Evolutionary conservation across 92 coral and sea anemone genomes (phyloP).

Genomic region (Parazoanthus swiftii): DNA sequence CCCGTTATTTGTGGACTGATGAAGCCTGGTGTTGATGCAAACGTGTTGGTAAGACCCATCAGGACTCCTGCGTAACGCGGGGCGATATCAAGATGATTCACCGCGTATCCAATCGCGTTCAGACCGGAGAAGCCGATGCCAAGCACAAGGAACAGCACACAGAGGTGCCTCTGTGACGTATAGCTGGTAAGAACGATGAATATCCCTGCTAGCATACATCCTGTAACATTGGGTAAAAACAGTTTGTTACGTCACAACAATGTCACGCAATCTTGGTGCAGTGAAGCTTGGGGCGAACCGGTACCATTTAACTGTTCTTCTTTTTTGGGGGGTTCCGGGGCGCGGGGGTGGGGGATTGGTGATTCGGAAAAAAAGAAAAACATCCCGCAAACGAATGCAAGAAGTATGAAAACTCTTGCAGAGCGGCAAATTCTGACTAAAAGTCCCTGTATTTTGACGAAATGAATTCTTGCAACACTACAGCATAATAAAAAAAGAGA

Average conservation of each 20-base stretch:
- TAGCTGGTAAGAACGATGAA: constrained; percentile 98
- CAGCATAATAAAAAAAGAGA: too few relatives aligned
- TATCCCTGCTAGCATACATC: constrained; percentile 90
- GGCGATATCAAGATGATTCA: constrained; percentile 93
- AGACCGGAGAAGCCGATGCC: constrained; percentile 99
- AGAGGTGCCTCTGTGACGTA: constrained; percentile 68
- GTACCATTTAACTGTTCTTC: too few relatives aligned
- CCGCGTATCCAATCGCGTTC: constrained; percentile 98
- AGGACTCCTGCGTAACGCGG: constrained; percentile 95
- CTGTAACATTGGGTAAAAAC: constrained; percentile 33
- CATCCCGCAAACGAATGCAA: neutral
- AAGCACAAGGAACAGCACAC: constrained; percentile 86
- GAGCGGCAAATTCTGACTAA: too few relatives aligned
- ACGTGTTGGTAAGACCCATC: constrained; percentile 97
- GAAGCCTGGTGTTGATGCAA: constrained; percentile 96
- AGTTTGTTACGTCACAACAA: neutral
- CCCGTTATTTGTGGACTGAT: constrained; percentile 97
- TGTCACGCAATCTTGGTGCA: too few relatives aligned
- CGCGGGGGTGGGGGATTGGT: too few relatives aligned
- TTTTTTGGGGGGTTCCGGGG: too few relatives aligned
- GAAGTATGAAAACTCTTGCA: too few relatives aligned
- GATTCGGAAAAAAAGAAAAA: too few relatives aligned
- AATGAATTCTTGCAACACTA: too few relatives aligned
- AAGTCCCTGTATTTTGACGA: too few relatives aligned
- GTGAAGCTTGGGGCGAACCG: too few relatives aligned